Evolutionary conservation across 2,888 invertebrate genomes (phyloP).

Genomic region (Omphaloscelis lunosa): DNA sequence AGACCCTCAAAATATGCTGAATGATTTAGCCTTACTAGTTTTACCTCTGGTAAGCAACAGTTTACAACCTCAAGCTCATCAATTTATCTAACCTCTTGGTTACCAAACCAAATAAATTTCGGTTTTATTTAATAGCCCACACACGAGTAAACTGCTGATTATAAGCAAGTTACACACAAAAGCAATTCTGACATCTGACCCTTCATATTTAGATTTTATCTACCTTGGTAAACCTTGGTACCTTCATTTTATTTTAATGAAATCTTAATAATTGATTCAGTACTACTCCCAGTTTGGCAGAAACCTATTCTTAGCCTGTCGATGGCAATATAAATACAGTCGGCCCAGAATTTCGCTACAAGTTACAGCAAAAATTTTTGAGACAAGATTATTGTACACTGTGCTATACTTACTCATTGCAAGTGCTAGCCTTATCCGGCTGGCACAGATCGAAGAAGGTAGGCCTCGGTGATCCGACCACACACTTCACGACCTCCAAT

Average conservation of each 20-base stretch:
- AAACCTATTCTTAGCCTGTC: too few relatives aligned
- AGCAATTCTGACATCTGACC: too few relatives aligned
- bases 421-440: constrained; percentile 92
- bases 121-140: neutral
- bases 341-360: too few relatives aligned
- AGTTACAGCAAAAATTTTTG: too few relatives aligned
- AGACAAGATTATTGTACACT: too few relatives aligned
- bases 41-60: neutral
- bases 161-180: neutral
- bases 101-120: neutral
- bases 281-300: too few relatives aligned
- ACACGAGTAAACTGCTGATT: neutral
- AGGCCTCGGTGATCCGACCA: constrained; percentile 94
- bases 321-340: too few relatives aligned
- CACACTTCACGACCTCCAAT: constrained; percentile 92
- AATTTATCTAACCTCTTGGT: neutral
- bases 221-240: too few relatives aligned
- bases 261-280: too few relatives aligned
- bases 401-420: constrained; percentile 86
- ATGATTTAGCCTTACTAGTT: neutral
- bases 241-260: too few relatives aligned
- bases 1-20: neutral
- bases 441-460: constrained; percentile 94
- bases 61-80: neutral
- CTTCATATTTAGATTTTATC: too few relatives aligned